Percentiles rank a stretch among this genome's conserved stretches.
These are phyloP conservation scores for Lagodon rhomboides DNA, from an alignment of 2,797 vertebrate genomes.

Conservation along the genomic window DNA sequence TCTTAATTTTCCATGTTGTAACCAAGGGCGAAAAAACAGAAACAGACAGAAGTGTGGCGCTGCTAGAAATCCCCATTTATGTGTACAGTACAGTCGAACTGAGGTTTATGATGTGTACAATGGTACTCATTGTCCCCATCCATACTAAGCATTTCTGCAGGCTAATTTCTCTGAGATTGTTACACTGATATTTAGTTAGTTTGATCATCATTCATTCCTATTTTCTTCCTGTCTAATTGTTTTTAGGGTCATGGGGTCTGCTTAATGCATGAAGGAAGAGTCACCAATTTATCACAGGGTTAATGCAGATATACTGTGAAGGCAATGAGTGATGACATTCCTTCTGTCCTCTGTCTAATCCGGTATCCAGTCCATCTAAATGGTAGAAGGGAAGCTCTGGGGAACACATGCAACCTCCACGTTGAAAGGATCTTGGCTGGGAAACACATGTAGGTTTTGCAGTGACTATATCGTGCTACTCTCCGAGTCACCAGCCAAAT, in stretches of 20 bases:
- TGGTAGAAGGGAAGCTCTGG: background rate
- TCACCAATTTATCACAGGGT: conserved; percentile 21
- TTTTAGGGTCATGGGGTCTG: conserved; percentile 10
- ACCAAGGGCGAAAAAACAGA: background rate
- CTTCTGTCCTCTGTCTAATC: background rate
- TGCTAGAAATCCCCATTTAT: background rate
- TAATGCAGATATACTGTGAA: conserved; percentile 13
- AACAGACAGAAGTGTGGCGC: background rate
- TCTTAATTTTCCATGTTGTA: background rate
- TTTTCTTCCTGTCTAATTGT: background rate
- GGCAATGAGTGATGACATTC: background rate
- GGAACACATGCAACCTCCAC: background rate
- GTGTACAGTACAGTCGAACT: background rate
- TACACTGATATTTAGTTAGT: background rate
- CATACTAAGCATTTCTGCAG: background rate
- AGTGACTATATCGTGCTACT: background rate
- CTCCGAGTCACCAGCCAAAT: no score
- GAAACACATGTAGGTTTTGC: background rate
- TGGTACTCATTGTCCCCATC: background rate
- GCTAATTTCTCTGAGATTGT: conserved; percentile 1
- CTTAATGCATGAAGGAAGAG: background rate
- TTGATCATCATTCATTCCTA: conserved; percentile 1
- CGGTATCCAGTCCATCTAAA: background rate
- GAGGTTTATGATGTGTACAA: background rate
- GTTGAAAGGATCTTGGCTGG: background rate